Percentiles rank a stretch among this genome's conserved stretches.
Evolutionary conservation across 2,888 invertebrate species (phyloP).

Genomic region (Merodon equestris): DNA sequence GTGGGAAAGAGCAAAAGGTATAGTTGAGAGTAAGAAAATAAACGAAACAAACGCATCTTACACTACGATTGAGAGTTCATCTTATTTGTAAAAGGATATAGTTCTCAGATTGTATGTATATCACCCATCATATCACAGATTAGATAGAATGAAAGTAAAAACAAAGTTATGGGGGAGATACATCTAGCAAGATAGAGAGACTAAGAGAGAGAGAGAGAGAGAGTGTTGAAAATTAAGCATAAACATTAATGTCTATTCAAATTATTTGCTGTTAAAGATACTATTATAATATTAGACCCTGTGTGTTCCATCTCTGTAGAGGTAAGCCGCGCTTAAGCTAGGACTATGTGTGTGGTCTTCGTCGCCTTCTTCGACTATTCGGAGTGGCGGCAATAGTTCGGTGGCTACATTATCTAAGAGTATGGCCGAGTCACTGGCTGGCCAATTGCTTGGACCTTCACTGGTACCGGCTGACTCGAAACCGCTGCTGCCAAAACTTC

Average conservation of each 20-base stretch:
- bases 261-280: too few species aligned
- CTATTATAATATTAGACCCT: too few species aligned
- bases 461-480: slow-evolving; percentile 66
- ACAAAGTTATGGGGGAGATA: slow-evolving; percentile 1
- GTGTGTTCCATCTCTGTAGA: slow-evolving; percentile 21
- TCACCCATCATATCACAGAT: slow-evolving; percentile 56
- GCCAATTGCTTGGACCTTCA: slow-evolving; percentile 36
- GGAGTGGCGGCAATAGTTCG: slow-evolving; percentile 51
- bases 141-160: slow-evolving; percentile 16
- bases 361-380: slow-evolving; percentile 48
- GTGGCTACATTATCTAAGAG: slow-evolving; percentile 29
- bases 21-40: too few species aligned
- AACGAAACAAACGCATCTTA: too few species aligned
- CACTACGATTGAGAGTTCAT: too few species aligned
- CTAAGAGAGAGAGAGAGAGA: slow-evolving; percentile 14
- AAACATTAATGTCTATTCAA: slow-evolving; percentile 25
- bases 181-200: neutral
- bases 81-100: too few species aligned
- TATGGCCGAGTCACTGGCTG: slow-evolving; percentile 19
- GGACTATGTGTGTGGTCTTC: slow-evolving; percentile 23
- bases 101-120: neutral
- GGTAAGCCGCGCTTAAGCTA: slow-evolving; percentile 12
- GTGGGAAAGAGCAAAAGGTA: too few species aligned
- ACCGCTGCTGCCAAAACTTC: slow-evolving; percentile 71
- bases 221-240: slow-evolving; percentile 40